These are phyloP conservation scores for Dinomys branickii DNA, from an alignment of 2,113 vertebrate genomes.

Conservation along the genomic window DNA sequence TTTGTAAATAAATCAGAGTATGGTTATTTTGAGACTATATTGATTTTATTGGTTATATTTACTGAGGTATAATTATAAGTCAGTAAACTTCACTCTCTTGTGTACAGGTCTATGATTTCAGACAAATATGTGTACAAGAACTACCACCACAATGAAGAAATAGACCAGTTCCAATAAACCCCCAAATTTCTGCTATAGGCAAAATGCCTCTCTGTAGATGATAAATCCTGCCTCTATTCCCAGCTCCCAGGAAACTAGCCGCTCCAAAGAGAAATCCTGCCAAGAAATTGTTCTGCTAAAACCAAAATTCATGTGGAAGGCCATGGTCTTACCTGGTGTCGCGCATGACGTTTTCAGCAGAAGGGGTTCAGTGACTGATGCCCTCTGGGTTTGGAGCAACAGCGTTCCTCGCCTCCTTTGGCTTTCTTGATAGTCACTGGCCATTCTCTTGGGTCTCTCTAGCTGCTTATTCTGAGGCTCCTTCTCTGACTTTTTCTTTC, in stretches of 20 bases:
- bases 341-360: background rate
- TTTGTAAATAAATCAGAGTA: background rate
- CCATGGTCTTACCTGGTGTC: background rate
- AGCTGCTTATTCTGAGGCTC: background rate
- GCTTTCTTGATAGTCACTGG: background rate
- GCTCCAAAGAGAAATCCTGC: background rate
- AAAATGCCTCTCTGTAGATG: background rate
- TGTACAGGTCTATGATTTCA: background rate
- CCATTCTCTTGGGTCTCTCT: background rate
- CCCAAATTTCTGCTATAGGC: background rate
- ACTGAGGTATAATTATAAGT: slow-evolving; percentile 7
- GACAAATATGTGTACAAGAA: background rate
- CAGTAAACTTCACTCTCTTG: background rate
- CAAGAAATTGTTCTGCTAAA: background rate
- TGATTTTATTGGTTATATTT: slow-evolving; percentile 23
- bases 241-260: background rate
- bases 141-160: background rate
- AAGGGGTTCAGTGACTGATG: background rate
- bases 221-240: background rate
- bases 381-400: background rate
- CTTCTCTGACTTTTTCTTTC: background rate
- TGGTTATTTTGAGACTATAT: background rate
- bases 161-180: background rate
- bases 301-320: background rate
- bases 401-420: background rate